Evolutionary conservation across 2,888 invertebrate genomes (phyloP).

Genomic region (Cantharis flavilabris): DNA sequence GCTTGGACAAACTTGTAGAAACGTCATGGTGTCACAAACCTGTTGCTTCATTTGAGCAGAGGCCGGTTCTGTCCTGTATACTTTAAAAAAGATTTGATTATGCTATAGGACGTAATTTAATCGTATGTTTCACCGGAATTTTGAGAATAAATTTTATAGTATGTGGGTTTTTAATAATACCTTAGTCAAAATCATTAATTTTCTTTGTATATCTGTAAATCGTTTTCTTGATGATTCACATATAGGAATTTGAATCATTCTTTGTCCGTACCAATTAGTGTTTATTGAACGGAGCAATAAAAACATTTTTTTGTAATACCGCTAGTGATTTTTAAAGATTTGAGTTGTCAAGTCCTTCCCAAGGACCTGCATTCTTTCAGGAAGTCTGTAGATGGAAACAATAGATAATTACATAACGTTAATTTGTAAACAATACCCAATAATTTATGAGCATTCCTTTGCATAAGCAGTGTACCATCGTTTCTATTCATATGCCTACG

Average conservation of each 20-base stretch:
- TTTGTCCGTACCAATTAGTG: not conserved
- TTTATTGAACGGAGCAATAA: not conserved
- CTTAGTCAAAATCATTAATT: conserved; percentile 17
- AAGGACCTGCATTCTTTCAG: conserved; percentile 31
- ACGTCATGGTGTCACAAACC: not conserved
- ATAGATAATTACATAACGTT: conserved; percentile 28
- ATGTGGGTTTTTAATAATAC: conserved; percentile 18
- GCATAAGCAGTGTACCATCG: conserved; percentile 26
- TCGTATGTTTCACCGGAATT: conserved; percentile 16
- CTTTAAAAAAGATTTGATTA: conserved; percentile 21
- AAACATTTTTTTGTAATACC: not conserved
- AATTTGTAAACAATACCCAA: conserved; percentile 33
- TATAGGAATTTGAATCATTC: conserved; percentile 1
- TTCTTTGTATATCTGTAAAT: conserved; percentile 8
- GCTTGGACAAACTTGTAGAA: not conserved
- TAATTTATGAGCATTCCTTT: conserved; percentile 26
- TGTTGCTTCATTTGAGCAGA: not conserved
- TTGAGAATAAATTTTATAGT: conserved; percentile 18
- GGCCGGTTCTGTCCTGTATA: conserved; percentile 4
- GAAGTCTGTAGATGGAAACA: conserved; percentile 16
- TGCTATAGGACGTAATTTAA: conserved; percentile 21
- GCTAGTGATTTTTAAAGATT: not conserved
- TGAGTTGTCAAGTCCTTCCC: conserved; percentile 26
- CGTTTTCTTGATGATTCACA: conserved; percentile 11
- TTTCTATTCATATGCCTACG: conserved; percentile 21